Base-by-base conservation (phyloP, 2,888 invertebrate species). In the Sminthurinus aureus region DNA sequence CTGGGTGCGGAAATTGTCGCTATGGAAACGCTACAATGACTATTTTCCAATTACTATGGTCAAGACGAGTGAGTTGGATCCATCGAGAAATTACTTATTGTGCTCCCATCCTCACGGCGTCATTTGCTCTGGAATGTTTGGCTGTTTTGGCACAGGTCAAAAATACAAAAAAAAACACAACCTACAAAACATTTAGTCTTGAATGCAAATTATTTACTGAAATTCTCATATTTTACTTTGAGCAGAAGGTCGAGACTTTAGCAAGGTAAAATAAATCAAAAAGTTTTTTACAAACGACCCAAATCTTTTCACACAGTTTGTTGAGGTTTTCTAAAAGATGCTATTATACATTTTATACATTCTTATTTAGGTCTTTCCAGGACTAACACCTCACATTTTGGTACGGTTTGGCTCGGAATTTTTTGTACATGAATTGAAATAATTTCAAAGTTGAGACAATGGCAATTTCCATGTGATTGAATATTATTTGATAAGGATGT, bases 31-130 rank as follows among this genome's bases (percentile, higher is more conserved):
- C 89, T 94, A 94, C 90, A 92, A 94, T 50, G 93, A 94, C 87
- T 98, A 96, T 90, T 98, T 98, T 89, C 98, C 98, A 0, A 91
- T 96, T 38, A 93, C 93, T 84, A 91, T 98, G 71, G 93, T 96
- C 0, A 96, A 96, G 90, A 96, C 96, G 0, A 93, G 92, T 0
- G 95, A 98, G 1, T 90, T 98, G 81, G 94, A 95, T 88, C 94
- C 96, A 0, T 91, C 93, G 64, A 93, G 92, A 89, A 96, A 96
- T 91, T 98, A 98, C 90, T 91, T 98, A 24, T 93, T 96, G 85
- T 96, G 96, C 11, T 93, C 94, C 84, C 98, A 96, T 90, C 98
- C 98, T 0, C 98, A 99, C 90, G 98, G 98, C 0, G 92, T 97
- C 0, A 91, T 98, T 20, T 94, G 95, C 77, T 93, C 94, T 38